Base-by-base conservation (phyloP, 2,888 invertebrate species). In the Andrena fulva region DNA sequence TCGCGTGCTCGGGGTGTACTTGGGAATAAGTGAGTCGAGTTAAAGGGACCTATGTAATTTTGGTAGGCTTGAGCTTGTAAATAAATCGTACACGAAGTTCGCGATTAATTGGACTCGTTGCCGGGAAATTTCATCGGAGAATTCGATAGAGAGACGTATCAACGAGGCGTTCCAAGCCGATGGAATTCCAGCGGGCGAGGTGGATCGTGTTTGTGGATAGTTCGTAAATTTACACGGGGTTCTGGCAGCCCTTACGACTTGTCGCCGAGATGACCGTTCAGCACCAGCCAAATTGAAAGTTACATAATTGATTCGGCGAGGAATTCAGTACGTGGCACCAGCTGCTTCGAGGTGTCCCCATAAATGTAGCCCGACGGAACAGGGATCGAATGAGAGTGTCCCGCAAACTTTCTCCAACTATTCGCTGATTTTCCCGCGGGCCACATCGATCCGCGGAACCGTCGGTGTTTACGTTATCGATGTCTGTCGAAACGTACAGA, bases 271-370 rank as follows among this genome's bases (percentile, higher is more conserved):
- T 87, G 85, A 87, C 87, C 85, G 83, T 83, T 89, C 86, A 73
- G 68, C 85, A 82, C 85, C 86, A 80, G 87, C 87, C 87, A 89
- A 91, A 92, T 92, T 90, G 90, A 91, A 91, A 91, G 90, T 89
- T 92, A 89, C 90, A 91, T 92, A 91, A 92, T 91, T 92, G 90
- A 92, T 92, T 89, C 84, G 81, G 77, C 77, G 71, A 80, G 81
- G 84, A 84, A 85, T 87, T 83, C 85, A 80, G 78, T 84, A 81
- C 82, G 75, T 73, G 81, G 78, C 71, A 74, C 66, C 84, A 70
- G 75, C 42, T 81, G 69, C 63, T 31, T 42, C 48, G 33, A 60
- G 56, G 29, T 54, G 62, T 60, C 52, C 66, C 62, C 24, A 56
- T 79, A 76, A 79, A 79, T 76, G 63, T 70, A 50, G 24, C 56